Evolutionary conservation across 2,888 invertebrate species (phyloP).

Genomic region (Dimorphilus gyrociliatus): DNA sequence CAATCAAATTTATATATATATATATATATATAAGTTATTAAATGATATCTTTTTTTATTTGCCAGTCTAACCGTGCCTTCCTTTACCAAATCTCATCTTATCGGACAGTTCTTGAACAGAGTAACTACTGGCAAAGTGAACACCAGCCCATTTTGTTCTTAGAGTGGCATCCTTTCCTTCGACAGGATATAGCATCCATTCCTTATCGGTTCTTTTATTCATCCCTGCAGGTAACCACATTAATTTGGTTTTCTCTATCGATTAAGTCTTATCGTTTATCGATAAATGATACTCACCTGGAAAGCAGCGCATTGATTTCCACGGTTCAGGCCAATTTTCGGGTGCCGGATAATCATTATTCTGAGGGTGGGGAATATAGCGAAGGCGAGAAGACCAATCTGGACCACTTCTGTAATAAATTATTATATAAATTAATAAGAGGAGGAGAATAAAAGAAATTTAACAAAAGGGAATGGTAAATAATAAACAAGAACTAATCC

Average conservation of each 20-base stretch:
- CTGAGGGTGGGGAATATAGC: slow-evolving; percentile 21
- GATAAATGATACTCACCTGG: slow-evolving; percentile 19
- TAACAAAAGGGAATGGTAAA: too few species aligned
- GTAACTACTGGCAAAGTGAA: slow-evolving; percentile 19
- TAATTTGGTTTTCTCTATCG: neutral
- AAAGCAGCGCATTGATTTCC: slow-evolving; percentile 23
- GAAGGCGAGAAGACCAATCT: slow-evolving; percentile 25
- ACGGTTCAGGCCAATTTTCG: slow-evolving; percentile 27
- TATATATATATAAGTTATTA: neutral
- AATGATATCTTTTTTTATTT: too few species aligned
- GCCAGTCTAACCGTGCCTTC: slow-evolving; percentile 19
- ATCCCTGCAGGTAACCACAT: slow-evolving; percentile 7
- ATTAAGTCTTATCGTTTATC: neutral
- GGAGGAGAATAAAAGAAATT: too few species aligned
- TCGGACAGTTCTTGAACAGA: slow-evolving; percentile 22
- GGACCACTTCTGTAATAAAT: slow-evolving; percentile 21
- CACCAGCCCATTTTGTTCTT: slow-evolving; percentile 19
- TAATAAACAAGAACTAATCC: too few species aligned
- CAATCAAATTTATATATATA: neutral
- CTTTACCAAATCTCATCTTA: slow-evolving; percentile 18
- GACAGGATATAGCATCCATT: slow-evolving; percentile 23
- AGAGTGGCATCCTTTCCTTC: slow-evolving; percentile 15
- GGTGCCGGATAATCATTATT: slow-evolving; percentile 21
- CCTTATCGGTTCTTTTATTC: slow-evolving; percentile 17
- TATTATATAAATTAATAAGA: too few species aligned